Conservation (phyloP, 2,113 vertebrate genomes). For the Chauna torquata region DNA sequence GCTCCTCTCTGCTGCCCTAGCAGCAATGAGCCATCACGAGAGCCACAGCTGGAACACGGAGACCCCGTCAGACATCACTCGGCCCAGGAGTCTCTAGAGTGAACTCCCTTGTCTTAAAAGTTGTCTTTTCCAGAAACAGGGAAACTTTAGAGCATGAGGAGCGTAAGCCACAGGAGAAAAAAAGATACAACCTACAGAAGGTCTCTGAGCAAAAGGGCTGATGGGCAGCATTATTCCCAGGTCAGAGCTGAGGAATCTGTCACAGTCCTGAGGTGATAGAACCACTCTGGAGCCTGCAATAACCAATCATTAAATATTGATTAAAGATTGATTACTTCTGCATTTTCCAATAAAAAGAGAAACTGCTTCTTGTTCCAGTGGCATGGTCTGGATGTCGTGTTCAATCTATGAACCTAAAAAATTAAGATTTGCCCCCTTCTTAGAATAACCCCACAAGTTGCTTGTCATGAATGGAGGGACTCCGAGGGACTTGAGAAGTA, state of each 20-base stretch:
- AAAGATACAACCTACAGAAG: neutral
- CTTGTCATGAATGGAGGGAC: neutral
- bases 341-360: neutral
- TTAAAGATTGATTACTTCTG: neutral
- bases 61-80: neutral
- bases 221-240: neutral
- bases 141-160: neutral
- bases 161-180: accelerated
- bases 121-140: neutral
- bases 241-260: neutral
- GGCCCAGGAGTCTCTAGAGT: neutral
- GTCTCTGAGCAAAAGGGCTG: neutral
- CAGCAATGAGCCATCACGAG: no score
- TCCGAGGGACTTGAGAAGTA: neutral
- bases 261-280: neutral
- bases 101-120: neutral
- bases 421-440: neutral
- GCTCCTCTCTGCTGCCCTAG: neutral
- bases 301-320: no score
- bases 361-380: neutral
- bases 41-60: neutral
- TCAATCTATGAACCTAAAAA: neutral
- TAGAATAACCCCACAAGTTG: neutral
- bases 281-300: neutral
- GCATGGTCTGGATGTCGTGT: neutral